Base-by-base conservation (phyloP, 2,113 vertebrate species). In the Perccottus glenii region DNA sequence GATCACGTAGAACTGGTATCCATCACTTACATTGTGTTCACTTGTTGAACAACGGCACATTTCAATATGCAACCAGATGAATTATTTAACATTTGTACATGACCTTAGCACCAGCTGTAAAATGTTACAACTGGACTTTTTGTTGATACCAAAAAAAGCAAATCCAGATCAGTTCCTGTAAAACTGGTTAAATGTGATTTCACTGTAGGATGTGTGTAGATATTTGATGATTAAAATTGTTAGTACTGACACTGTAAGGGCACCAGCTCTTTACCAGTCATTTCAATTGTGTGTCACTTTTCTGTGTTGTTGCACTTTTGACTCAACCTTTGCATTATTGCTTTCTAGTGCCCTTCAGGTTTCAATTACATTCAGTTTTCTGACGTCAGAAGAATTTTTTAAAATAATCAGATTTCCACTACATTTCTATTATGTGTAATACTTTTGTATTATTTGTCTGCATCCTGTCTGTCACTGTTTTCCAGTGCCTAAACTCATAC, bases 41-140 rank as follows among this genome's bases (percentile, higher is more conserved):
- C 9, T 11, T 19, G 40, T 7, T n/a, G 14, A 53, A 42, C 44
- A 63, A 44, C 47, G 63, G 47, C 62, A 60, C 58, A 16, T 52
- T 49, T 57, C 47, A n/a, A 69, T 86, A 85, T 32, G 80, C 84
- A 85, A 77, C 33, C 0, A 73, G 50, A 43, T 77, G 82, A 78
- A 71, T 88, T 73, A 86, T 85, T 88, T 48, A 78, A 79, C 53
- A 50, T 75, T 80, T 85, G 70, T 83, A 85, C 61, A 74, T 75
- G 50, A 50, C 48, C 40, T 56, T 67, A 70, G 63, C 71, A 50
- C 79, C 66, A 66, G 44, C 32, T 5, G 5, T 47, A 0, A 49
- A 8, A 36, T 16, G 5, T 64, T 4, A 61, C 7, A 33, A 58
- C 45, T 67, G 32, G 42, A 67, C 14, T 9, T 52, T 67, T 49